Evolutionary conservation across 2,888 invertebrate species (phyloP).

Genomic region (Sialis fuliginosa): DNA sequence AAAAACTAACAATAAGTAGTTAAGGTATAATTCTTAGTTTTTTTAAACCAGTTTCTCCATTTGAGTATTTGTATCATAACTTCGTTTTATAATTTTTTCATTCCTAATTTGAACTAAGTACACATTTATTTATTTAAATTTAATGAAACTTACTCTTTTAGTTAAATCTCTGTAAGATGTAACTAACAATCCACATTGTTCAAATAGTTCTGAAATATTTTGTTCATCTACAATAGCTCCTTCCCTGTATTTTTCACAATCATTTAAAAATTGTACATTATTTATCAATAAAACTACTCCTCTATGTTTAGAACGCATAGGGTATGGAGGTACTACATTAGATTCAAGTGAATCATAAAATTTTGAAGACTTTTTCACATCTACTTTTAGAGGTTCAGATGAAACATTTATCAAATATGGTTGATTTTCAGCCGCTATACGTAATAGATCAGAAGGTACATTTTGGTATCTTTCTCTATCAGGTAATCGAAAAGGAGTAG

Average conservation of each 20-base stretch:
- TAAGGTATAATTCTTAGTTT: too few relatives aligned
- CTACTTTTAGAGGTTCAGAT: not conserved
- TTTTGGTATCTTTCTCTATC: not conserved
- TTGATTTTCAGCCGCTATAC: not conserved
- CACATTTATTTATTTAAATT: too few relatives aligned
- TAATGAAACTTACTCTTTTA: conserved; percentile 20
- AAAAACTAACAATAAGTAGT: not conserved
- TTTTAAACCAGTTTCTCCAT: too few relatives aligned
- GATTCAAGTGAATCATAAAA: not conserved
- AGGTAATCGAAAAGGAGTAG: not conserved
- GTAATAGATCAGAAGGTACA: not conserved
- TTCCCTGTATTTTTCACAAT: conserved; percentile 23
- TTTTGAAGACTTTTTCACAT: not conserved
- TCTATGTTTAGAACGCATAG: conserved; percentile 30
- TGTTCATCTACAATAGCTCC: conserved; percentile 42
- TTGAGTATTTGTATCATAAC: too few relatives aligned
- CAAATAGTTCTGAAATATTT: conserved; percentile 38
- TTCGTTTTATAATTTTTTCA: too few relatives aligned
- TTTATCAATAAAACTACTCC: conserved; percentile 37
- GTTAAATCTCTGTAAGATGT: conserved; percentile 26
- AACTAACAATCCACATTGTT: conserved; percentile 36
- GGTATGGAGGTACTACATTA: conserved; percentile 22
- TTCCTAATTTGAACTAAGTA: too few relatives aligned
- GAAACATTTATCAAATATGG: not conserved
- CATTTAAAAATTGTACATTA: conserved; percentile 30